Base-by-base conservation (phyloP, 2,888 invertebrate species). In the Erynnis tages region DNA sequence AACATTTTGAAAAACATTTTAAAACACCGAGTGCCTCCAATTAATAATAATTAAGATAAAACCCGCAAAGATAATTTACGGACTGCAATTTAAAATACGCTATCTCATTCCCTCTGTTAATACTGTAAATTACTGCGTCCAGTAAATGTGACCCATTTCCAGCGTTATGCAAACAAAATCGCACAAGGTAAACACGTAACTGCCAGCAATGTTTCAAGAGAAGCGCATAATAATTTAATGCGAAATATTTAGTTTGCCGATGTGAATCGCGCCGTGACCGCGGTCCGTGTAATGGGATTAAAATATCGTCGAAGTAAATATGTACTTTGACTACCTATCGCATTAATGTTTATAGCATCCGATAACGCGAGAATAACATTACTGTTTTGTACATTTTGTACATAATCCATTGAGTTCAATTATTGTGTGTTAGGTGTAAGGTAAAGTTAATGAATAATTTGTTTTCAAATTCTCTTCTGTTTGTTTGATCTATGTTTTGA, bases 201-300 rank as follows among this genome's bases (percentile, higher is more conserved):
- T 35, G 32, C 27, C 23, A 11, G 16, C 48, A 40, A 48, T 40
- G 32, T 48, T 19, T 48, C 23, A 48, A 14, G 38, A 40, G 48
- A 32, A 21, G 40, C 48, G 38, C 48, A 48, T 48, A 48, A 48
- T 32, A 48, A 40, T 35, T 47, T 53, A 53, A 53, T 47, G 53
- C 35, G 41, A 47, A 53, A 53, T 38, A 53, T 53, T 49, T 49
- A 49, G 49, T 49, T 49, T 49, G 49, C 23, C 49, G 49, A 49
- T 49, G 49, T 41, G 49, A 49, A 41, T 32, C 34, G 49, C 27
- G 27, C 34, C 41, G 49, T 43, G 49, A 41, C 49, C 41, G 34
- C 49, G 17, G 34, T 13, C 41, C 32, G 25, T 49, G 49, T 49
- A 49, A 49, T 49, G 49, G 41, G 49, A 49, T 49, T 49, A 49